Percentiles rank a stretch among this genome's conserved stretches.
These are phyloP conservation scores for Scelioninae gen. 2 DNA, from an alignment of 2,888 invertebrate genomes.

Conservation along the genomic window DNA sequence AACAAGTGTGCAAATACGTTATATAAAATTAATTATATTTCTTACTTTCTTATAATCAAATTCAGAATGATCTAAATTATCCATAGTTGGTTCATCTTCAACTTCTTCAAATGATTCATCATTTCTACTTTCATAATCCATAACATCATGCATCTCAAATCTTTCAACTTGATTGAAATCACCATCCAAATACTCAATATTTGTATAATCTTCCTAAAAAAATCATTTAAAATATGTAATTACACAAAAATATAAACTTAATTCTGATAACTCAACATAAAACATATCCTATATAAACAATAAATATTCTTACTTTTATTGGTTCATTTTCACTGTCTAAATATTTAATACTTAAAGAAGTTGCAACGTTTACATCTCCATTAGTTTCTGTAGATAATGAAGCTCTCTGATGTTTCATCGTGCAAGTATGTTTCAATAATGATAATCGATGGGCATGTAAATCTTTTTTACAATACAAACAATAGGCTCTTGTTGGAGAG, in stretches of 20 bases:
- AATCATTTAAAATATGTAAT: background rate
- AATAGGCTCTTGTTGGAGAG: conserved; percentile 78
- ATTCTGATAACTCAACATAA: too few relatives aligned
- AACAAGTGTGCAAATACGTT: too few relatives aligned
- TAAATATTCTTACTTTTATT: conserved; percentile 14
- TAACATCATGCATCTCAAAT: conserved; percentile 9
- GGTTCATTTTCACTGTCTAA: conserved; percentile 14
- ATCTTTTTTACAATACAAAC: conserved; percentile 78
- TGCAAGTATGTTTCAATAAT: conserved; percentile 79
- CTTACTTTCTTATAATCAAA: too few relatives aligned
- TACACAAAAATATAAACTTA: background rate
- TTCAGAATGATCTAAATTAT: background rate
- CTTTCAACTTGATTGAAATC: conserved; percentile 21
- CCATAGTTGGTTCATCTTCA: conserved; percentile 21
- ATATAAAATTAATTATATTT: too few relatives aligned
- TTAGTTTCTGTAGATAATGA: background rate
- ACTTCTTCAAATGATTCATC: conserved; percentile 38
- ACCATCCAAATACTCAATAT: conserved; percentile 39
- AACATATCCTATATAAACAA: background rate
- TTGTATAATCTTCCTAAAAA: conserved; percentile 28
- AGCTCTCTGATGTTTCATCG: conserved; percentile 78
- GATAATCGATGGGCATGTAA: conserved; percentile 79
- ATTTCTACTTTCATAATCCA: conserved; percentile 8
- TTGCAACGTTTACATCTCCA: background rate
- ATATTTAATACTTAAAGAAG: conserved; percentile 1